These are phyloP conservation scores for Catocala sponsa DNA, from an alignment of 2,888 invertebrate genomes.

Conservation along the genomic window DNA sequence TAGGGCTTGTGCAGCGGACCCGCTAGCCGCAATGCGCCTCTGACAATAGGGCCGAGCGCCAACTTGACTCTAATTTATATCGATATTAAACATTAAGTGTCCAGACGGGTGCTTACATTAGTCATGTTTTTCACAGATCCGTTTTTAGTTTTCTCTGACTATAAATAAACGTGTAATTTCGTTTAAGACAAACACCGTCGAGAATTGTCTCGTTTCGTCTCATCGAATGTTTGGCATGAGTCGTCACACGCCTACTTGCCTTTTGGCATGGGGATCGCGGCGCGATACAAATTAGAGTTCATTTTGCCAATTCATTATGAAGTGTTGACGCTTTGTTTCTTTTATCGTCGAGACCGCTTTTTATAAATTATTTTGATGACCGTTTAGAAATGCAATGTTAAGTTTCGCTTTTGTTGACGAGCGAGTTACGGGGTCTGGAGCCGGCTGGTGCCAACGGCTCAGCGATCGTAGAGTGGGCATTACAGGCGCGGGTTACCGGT, in stretches of 20 bases:
- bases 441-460: not conserved
- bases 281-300: constrained; percentile 58
- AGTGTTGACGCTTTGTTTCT: constrained; percentile 48
- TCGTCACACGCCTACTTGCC: constrained; percentile 73
- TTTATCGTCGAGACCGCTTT: constrained; percentile 28
- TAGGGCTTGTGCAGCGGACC: constrained; percentile 50
- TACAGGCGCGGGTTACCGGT: constrained; percentile 29
- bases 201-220: constrained; percentile 64
- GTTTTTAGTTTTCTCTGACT: constrained; percentile 54
- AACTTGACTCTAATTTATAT: constrained; percentile 47
- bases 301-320: constrained; percentile 63
- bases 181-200: constrained; percentile 56
- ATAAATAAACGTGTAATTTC: constrained; percentile 48
- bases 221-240: constrained; percentile 71
- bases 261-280: constrained; percentile 64
- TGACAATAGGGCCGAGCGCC: constrained; percentile 52
- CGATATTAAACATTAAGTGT: constrained; percentile 42
- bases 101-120: constrained; percentile 36
- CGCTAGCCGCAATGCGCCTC: constrained; percentile 44
- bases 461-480: constrained; percentile 5
- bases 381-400: constrained; percentile 21
- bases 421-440: constrained; percentile 11
- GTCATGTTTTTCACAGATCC: constrained; percentile 48
- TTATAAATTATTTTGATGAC: constrained; percentile 19
- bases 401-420: constrained; percentile 28